Evolutionary conservation across 2,888 invertebrate species (phyloP), one percentile per base, ranked within the genome.

Genomic region (Drosophila barbarae): DNA sequence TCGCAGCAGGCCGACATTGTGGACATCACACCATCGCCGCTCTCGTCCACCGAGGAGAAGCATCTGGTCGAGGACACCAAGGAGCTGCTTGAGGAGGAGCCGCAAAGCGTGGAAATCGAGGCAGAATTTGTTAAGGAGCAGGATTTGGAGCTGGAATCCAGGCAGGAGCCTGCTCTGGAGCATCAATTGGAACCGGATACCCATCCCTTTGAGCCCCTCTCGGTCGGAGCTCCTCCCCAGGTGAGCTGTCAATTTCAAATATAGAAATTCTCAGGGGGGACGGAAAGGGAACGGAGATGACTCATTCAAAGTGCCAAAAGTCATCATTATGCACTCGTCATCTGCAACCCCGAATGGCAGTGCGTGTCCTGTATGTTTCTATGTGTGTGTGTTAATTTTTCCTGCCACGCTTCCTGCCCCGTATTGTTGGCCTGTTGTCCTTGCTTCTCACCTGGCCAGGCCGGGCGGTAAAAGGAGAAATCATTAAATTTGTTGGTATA

Each of bases 401-500:
- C 61, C 69, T 60, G 58, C 47, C 18, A 21, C 34, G 34, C 47
- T 49, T 49, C 47, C 47, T 49, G 47, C 47, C 47, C 34, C 23
- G 21, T 54, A 57, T 54, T 54, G 44, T 36, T 47, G 68, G 65
- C 57, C 66, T 64, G 58, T 32, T 47, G 58, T 72, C 77, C 70
- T 79, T 65, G 71, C 55, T 50, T 23, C 54, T 76, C 79, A 79
- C 77, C 72, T 79, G 78, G 75, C 50, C 74, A 38, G 46, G 30
- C 18, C 46, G 23, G 18, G 39, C 10, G 44, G 51, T 39, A 23
- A 67, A 58, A 65, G 35, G 66, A 81, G 77, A 83, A 84, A 84
- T 85, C 79, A 84, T 84, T 84, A 85, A 85, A 79, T 84, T 85
- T 84, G 77, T 86, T 86, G 74, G 85, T 84, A 84, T 84, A 84